Evolutionary conservation across 2,888 invertebrate species (phyloP), one percentile per base, ranked within the genome.

Genomic region (Linyphia triangularis): DNA sequence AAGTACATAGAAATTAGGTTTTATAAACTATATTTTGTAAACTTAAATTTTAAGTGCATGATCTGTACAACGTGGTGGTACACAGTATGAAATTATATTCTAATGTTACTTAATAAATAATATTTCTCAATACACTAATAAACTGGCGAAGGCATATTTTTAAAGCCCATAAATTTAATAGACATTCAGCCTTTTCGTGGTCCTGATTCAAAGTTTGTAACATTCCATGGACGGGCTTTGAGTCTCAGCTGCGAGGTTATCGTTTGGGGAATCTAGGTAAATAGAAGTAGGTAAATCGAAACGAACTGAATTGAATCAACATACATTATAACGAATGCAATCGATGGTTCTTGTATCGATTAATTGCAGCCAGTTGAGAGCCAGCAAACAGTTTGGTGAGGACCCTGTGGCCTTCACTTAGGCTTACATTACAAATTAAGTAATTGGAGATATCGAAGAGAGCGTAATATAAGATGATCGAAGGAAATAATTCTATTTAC

Each of bases 261-360:
- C 37, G 30, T 26, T 22, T n/a, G 4, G 77, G 61, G 26, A 61
- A 77, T 30, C 40, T 63, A 37, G 26, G 77, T 77, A 77, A 77
- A 77, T 59, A 77, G 24, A 33, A 75, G 30, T 24, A 33, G 65
- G n/a, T 59, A 59, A 77, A 70, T 70, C 43, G 70, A 70, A 61
- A 61, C 77, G 61, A 40, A 63, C 33, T 40, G 77, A 77, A 61
- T 77, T 63, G 77, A 77, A 77, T 77, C 77, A 77, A 77, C 77
- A 77, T 77, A 77, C 63, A 77, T 77, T 77, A 77, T 77, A 77
- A 77, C 77, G 77, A 77, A 77, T 77, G 77, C 40, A 61, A 61
- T 63, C 40, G 63, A 77, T 51, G 51, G 9, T 77, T 61, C 61
- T 16, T 16, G 22, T 70, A 77, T 77, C 63, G 77, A 77, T 77